phyloP scores from a whole-genome alignment of 2,888 invertebrate species.

The Boloria euphrosyne region DNA sequence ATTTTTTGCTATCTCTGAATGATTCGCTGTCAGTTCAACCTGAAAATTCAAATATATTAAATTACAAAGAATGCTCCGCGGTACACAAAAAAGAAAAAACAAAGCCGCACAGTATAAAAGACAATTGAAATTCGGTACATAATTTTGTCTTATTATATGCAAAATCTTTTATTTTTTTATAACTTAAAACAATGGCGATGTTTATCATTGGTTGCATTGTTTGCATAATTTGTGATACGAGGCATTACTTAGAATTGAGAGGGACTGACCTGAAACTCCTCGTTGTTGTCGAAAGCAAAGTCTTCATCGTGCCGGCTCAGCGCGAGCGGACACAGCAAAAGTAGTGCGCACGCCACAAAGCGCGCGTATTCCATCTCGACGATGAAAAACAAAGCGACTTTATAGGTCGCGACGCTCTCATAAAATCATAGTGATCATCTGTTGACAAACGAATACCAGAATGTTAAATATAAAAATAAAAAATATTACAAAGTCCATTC shows the following conservation, averaged over 20 bases:
- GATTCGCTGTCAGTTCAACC: conserved; percentile 75
- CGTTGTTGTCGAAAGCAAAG: conserved; percentile 78
- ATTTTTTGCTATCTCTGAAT: conserved; percentile 75
- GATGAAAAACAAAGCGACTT: conserved; percentile 39
- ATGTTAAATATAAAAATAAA: background rate
- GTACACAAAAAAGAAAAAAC: background rate
- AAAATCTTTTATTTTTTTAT: conserved; percentile 19
- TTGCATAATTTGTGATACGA: conserved; percentile 19
- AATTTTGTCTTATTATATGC: conserved; percentile 26
- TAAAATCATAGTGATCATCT: conserved; percentile 72
- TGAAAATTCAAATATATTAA: conserved; percentile 46
- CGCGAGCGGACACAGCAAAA: conserved; percentile 70
- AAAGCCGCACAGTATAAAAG: conserved; percentile 9
- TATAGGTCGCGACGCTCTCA: conserved; percentile 57
- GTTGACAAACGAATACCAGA: conserved; percentile 49
- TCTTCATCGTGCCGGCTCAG: conserved; percentile 75
- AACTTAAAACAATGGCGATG: conserved; percentile 18
- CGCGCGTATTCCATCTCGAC: conserved; percentile 64
- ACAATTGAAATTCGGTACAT: conserved; percentile 27
- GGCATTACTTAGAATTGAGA: conserved; percentile 15
- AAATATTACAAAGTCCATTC: conserved; percentile 8
- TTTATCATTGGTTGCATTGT: conserved; percentile 24
- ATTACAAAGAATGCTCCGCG: conserved; percentile 1
- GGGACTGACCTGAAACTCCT: conserved; percentile 70
- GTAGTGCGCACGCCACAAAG: conserved; percentile 64